Conservation (phyloP, 2,113 vertebrate genomes). For the Zosterops hypoxanthus region DNA sequence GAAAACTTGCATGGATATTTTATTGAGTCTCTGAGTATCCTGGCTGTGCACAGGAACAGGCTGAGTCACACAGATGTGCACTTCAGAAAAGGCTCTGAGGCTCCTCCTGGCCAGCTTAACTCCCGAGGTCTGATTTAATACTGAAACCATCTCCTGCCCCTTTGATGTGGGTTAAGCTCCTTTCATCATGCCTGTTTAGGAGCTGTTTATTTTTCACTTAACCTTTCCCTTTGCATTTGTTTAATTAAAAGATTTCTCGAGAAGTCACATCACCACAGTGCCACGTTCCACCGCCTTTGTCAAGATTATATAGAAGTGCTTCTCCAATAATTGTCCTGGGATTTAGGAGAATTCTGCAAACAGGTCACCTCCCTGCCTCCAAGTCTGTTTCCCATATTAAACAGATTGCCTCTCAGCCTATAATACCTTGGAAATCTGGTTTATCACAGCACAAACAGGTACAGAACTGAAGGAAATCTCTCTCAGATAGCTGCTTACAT, state of each 20-base stretch:
- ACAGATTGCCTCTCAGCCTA: not conserved
- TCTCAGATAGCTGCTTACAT: conserved; percentile 25
- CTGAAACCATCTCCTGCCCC: not conserved
- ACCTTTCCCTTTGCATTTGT: conserved; percentile 10
- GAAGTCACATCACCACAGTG: not conserved
- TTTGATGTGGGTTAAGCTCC: not conserved
- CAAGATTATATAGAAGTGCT: not conserved
- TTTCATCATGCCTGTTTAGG: not conserved
- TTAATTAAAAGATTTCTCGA: conserved; percentile 37
- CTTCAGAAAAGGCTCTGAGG: not conserved
- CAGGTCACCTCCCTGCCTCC: not conserved
- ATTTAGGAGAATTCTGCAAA: conserved; percentile 44
- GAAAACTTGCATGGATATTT: not conserved
- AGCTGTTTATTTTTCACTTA: conserved; percentile 43
- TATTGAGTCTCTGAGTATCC: not conserved
- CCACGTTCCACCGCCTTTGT: not conserved
- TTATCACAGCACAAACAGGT: conserved; percentile 2
- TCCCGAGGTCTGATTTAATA: not conserved
- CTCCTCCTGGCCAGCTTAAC: not conserved
- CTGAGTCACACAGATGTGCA: not conserved
- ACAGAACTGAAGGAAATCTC: conserved; percentile 30
- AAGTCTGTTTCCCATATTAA: conserved; percentile 1
- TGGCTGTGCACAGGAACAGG: not conserved
- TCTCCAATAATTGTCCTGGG: conserved; percentile 28
- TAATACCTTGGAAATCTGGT: not conserved